Percentiles rank a stretch among this genome's conserved stretches.
phyloP scores from a whole-genome alignment of 2,113 vertebrate species.

The Octodon degus region DNA sequence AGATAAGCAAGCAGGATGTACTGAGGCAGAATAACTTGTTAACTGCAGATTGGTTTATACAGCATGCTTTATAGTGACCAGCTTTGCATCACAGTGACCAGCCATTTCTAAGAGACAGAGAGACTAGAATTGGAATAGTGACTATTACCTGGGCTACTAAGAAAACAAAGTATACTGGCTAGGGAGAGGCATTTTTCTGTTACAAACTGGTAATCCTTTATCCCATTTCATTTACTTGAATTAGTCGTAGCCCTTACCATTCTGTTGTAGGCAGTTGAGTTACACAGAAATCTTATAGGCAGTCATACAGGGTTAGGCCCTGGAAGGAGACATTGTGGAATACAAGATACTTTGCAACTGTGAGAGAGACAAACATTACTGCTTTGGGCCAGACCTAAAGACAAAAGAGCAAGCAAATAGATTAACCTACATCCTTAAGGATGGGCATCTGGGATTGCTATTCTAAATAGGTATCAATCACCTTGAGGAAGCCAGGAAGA shows the following conservation, averaged over 20 bases:
- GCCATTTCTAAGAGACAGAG: not conserved
- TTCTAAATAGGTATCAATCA: too few species aligned
- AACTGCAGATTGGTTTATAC: not conserved
- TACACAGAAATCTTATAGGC: too few species aligned
- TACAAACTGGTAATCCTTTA: not conserved
- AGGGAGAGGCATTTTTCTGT: not conserved
- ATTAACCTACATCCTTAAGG: too few species aligned
- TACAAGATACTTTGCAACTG: too few species aligned
- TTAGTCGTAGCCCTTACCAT: not conserved
- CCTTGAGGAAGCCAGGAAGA: too few species aligned
- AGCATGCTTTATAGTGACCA: not conserved
- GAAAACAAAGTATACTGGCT: not conserved
- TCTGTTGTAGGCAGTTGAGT: not conserved
- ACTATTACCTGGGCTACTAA: not conserved
- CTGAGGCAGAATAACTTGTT: not conserved
- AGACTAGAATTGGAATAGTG: not conserved
- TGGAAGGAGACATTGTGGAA: too few species aligned
- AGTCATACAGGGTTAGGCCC: too few species aligned
- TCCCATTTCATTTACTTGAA: not conserved
- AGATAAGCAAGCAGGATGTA: not conserved
- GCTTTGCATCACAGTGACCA: not conserved
- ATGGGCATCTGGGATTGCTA: too few species aligned
- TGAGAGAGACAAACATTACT: too few species aligned
- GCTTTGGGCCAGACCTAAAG: too few species aligned
- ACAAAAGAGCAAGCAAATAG: too few species aligned